phyloP scores from a whole-genome alignment of 2,113 vertebrate genomes.

The Hoplias malabaricus region DNA sequence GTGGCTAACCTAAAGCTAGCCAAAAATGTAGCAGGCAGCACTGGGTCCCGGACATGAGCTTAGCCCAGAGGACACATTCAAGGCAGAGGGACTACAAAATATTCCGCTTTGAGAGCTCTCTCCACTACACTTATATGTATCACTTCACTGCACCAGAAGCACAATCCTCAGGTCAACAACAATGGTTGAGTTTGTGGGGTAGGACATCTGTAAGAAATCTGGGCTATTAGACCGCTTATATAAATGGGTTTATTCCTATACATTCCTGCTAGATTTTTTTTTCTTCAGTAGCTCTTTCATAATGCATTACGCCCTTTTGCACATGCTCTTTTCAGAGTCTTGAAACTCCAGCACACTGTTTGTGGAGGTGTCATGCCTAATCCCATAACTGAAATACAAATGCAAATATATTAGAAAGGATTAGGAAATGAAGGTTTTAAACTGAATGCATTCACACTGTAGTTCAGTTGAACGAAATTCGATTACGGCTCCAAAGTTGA shows the following conservation, averaged over 20 bases:
- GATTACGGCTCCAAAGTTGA: slow-evolving; percentile 36
- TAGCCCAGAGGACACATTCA: neutral
- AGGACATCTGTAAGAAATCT: neutral
- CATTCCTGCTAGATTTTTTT: neutral
- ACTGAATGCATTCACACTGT: slow-evolving; percentile 31
- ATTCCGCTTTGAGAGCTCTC: neutral
- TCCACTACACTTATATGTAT: neutral
- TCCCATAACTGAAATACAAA: slow-evolving; percentile 32
- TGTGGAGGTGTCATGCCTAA: slow-evolving; percentile 17
- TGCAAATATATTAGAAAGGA: slow-evolving; percentile 33
- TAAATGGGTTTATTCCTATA: neutral
- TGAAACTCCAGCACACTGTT: neutral
- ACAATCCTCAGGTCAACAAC: neutral
- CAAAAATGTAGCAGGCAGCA: slow-evolving; percentile 30
- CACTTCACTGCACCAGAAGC: neutral
- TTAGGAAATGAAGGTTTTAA: slow-evolving; percentile 26
- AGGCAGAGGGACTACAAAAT: neutral
- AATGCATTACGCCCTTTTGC: neutral
- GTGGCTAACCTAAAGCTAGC: slow-evolving; percentile 33
- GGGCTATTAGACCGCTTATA: neutral
- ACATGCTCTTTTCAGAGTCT: neutral
- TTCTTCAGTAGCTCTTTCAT: slow-evolving; percentile 8
- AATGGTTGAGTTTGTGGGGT: too few species aligned
- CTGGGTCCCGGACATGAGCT: slow-evolving; percentile 9
- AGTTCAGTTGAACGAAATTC: slow-evolving; percentile 41